Percentiles rank a stretch among this genome's conserved stretches.
Evolutionary conservation across 2,888 invertebrate genomes (phyloP).

Genomic region (Leucania comma): DNA sequence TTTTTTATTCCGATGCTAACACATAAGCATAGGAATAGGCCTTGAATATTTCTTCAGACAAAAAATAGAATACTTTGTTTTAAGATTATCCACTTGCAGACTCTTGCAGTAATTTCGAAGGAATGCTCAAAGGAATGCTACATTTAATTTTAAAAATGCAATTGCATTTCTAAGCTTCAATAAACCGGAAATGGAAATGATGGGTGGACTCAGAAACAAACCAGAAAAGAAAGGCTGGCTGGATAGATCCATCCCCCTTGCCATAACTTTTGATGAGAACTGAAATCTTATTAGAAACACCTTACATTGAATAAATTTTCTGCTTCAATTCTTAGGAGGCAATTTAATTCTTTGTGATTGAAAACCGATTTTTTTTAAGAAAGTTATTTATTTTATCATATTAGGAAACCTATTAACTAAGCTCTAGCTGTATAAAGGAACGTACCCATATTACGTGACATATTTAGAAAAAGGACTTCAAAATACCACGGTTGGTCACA

Average conservation of each 20-base stretch:
- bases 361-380: neutral
- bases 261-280: conserved; percentile 15
- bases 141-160: no score
- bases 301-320: conserved; percentile 11
- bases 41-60: no score
- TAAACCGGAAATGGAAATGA: neutral
- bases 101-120: no score
- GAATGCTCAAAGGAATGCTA: no score
- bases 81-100: no score
- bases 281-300: conserved; percentile 18
- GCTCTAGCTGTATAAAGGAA: no score
- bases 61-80: no score
- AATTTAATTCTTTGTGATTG: conserved; percentile 1
- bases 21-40: no score
- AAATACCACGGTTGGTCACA: no score
- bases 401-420: neutral
- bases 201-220: neutral
- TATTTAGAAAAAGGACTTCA: no score
- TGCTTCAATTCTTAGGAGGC: neutral
- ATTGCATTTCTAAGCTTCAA: neutral
- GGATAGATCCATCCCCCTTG: neutral
- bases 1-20: no score
- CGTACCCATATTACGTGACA: no score
- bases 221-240: neutral
- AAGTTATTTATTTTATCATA: neutral